These are phyloP conservation scores for Teleopsis dalmanni DNA, from an alignment of 1,140 invertebrate genomes.

Conservation along the genomic window DNA sequence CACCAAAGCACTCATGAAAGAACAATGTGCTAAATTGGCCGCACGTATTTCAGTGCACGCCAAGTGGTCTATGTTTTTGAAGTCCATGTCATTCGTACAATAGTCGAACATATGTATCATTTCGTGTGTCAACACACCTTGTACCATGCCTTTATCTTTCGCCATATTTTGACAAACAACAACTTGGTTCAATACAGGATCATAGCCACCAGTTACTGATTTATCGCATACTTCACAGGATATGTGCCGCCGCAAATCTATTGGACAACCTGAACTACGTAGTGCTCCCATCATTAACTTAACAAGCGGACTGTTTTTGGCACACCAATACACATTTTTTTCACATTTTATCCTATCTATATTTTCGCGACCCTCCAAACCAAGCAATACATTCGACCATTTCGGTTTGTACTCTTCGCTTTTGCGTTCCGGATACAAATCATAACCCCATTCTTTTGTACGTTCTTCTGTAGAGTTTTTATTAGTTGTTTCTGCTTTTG, in stretches of 20 bases:
- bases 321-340: constrained; percentile 60
- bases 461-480: not conserved
- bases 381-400: constrained; percentile 51
- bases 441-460: constrained; percentile 60
- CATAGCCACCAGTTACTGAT: constrained; percentile 83
- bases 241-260: constrained; percentile 80
- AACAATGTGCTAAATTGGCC: constrained; percentile 87
- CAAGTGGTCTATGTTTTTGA: constrained; percentile 84
- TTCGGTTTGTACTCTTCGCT: constrained; percentile 51
- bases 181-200: constrained; percentile 66
- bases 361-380: constrained; percentile 55
- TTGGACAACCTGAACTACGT: constrained; percentile 70
- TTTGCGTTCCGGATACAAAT: constrained; percentile 78
- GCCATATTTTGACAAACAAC: constrained; percentile 86
- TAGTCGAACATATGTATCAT: constrained; percentile 96
- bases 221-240: constrained; percentile 84
- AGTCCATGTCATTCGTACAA: constrained; percentile 81
- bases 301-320: constrained; percentile 73
- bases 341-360: constrained; percentile 73
- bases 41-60: constrained; percentile 92
- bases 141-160: constrained; percentile 55
- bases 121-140: constrained; percentile 81
- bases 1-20: constrained; percentile 68
- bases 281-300: constrained; percentile 80
- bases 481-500: constrained; percentile 6